phyloP scores from a whole-genome alignment of 2,888 invertebrate species.

The Apamea sordens region DNA sequence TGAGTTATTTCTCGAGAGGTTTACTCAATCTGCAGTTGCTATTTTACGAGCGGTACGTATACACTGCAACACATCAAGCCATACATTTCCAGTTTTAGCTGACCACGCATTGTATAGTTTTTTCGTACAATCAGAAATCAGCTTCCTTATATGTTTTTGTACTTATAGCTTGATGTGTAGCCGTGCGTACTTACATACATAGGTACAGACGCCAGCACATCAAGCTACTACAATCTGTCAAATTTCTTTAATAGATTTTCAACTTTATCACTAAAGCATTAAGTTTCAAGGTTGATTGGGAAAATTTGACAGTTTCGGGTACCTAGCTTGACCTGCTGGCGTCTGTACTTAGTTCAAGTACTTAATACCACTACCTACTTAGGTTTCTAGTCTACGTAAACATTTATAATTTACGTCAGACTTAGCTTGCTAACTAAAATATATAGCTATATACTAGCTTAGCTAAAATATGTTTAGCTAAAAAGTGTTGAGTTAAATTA shows the following conservation, averaged over 20 bases:
- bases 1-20: conserved; percentile 23
- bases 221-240: too few species aligned
- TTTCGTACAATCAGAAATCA: not conserved
- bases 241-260: too few species aligned
- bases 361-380: not conserved
- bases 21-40: conserved; percentile 19
- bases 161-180: not conserved
- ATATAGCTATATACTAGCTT: too few species aligned
- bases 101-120: not conserved
- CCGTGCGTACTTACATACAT: not conserved
- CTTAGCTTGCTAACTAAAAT: too few species aligned
- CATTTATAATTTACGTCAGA: conserved; percentile 5
- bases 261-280: too few species aligned
- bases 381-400: not conserved
- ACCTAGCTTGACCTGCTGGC: too few species aligned
- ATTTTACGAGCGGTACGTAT: conserved; percentile 19
- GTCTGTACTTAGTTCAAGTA: not conserved
- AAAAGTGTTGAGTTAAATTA: not conserved
- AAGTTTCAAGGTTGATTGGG: too few species aligned
- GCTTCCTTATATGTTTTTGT: too few species aligned
- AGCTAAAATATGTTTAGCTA: not conserved
- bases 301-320: too few species aligned
- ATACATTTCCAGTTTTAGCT: not conserved
- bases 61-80: not conserved
- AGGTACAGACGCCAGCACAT: too few species aligned